Evolutionary conservation across 2,888 invertebrate species (phyloP).

Genomic region (Coleophora flavipennella): DNA sequence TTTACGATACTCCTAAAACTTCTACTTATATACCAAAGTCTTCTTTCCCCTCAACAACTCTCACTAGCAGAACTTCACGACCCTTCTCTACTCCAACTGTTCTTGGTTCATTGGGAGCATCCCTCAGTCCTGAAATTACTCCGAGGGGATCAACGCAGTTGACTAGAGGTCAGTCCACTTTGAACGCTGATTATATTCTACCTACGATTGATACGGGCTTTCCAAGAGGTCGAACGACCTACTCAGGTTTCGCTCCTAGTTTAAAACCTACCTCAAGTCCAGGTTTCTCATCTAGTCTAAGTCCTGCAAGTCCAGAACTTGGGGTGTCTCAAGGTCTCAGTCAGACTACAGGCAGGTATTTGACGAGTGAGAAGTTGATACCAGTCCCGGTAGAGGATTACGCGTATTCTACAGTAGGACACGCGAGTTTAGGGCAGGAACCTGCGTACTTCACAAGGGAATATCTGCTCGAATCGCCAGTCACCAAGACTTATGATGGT

Average conservation of each 20-base stretch:
- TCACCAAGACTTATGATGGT: constrained; percentile 62
- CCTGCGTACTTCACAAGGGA: constrained; percentile 59
- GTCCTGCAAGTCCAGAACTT: background rate
- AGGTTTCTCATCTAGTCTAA: background rate
- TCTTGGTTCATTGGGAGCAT: background rate
- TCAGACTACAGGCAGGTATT: constrained; percentile 28
- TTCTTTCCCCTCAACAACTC: constrained; percentile 11
- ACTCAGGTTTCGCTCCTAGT: background rate
- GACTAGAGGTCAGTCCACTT: background rate
- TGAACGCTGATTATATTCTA: background rate
- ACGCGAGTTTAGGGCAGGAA: constrained; percentile 39
- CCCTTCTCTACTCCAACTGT: constrained; percentile 15
- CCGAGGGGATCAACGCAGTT: background rate
- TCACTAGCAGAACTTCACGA: constrained; percentile 17
- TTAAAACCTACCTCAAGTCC: no score
- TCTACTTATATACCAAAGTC: constrained; percentile 10
- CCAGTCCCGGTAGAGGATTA: constrained; percentile 39
- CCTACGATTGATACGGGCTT: background rate
- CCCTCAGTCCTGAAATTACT: background rate
- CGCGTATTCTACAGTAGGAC: constrained; percentile 40
- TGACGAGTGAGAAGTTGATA: constrained; percentile 29
- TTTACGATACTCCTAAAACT: constrained; percentile 1
- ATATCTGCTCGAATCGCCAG: constrained; percentile 58
- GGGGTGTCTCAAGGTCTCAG: constrained; percentile 9
- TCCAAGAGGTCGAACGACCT: constrained; percentile 1